Conservation (phyloP, 2,888 invertebrate species). For the Adineta ricciae region DNA sequence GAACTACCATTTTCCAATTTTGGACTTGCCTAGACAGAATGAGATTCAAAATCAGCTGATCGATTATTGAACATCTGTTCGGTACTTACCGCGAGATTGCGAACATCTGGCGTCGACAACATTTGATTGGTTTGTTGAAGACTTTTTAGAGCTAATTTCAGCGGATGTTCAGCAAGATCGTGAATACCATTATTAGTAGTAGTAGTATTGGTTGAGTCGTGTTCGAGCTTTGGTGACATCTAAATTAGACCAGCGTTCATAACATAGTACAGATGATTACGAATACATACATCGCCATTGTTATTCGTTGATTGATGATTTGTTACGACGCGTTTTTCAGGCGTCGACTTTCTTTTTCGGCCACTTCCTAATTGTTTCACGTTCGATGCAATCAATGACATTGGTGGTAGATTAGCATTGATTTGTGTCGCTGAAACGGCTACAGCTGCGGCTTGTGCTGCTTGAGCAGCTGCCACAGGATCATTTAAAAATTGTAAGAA, state of each 20-base stretch:
- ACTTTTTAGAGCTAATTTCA: background rate
- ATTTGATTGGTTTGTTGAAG: background rate
- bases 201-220: background rate
- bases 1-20: background rate
- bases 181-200: background rate
- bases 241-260: background rate
- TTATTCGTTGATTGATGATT: background rate
- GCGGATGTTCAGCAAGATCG: background rate
- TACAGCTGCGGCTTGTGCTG: background rate
- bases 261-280: background rate
- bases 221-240: background rate
- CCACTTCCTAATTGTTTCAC: background rate
- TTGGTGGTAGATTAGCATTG: background rate
- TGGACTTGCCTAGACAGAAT: background rate
- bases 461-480: background rate
- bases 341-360: slow-evolving; percentile 6
- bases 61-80: background rate
- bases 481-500: background rate
- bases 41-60: background rate
- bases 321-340: background rate
- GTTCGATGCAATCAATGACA: background rate
- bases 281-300: background rate
- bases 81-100: background rate
- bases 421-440: background rate
- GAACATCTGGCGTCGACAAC: background rate